Percentiles rank a stretch among this genome's conserved stretches.
These are phyloP conservation scores for Laticauda colubrina DNA, from an alignment of 2,113 vertebrate genomes.

Conservation along the genomic window DNA sequence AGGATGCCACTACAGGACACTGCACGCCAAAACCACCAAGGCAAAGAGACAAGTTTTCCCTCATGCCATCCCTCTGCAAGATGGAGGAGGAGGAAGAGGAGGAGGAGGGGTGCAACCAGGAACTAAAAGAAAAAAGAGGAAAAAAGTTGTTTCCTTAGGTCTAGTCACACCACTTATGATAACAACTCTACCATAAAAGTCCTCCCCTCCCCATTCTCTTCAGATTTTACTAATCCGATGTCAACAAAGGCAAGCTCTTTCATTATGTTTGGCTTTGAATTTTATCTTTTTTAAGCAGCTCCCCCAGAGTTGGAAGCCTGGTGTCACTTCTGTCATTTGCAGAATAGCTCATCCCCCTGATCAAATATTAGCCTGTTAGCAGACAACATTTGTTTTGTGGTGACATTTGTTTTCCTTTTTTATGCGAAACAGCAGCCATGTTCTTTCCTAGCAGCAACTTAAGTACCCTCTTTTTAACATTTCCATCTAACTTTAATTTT, in stretches of 20 bases:
- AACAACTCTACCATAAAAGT: background rate
- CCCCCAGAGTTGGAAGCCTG: background rate
- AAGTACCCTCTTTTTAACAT: constrained; percentile 57
- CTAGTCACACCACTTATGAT: background rate
- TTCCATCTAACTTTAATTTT: constrained; percentile 49
- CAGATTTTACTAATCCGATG: background rate
- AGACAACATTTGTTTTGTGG: constrained; percentile 50
- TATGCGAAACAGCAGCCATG: constrained; percentile 39
- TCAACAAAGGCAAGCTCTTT: constrained; percentile 17
- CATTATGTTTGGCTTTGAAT: constrained; percentile 20
- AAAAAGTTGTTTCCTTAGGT: background rate
- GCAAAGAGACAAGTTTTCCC: too few species aligned
- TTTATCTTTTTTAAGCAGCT: background rate
- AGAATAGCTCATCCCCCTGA: constrained; percentile 15
- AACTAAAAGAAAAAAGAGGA: background rate
- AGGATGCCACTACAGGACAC: too few species aligned
- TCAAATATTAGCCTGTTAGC: constrained; percentile 51
- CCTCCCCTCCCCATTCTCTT: background rate
- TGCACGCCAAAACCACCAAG: too few species aligned
- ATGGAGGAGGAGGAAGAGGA: background rate
- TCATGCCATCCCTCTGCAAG: too few species aligned
- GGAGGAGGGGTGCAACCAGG: background rate
- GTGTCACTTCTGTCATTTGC: background rate
- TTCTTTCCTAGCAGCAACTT: constrained; percentile 27
- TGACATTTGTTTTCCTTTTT: constrained; percentile 46